A percentile compares a stretch with the other conserved stretches of the same genome.
phyloP scores from a whole-genome alignment of 2,797 vertebrate genomes.

The Leuciscus waleckii region DNA sequence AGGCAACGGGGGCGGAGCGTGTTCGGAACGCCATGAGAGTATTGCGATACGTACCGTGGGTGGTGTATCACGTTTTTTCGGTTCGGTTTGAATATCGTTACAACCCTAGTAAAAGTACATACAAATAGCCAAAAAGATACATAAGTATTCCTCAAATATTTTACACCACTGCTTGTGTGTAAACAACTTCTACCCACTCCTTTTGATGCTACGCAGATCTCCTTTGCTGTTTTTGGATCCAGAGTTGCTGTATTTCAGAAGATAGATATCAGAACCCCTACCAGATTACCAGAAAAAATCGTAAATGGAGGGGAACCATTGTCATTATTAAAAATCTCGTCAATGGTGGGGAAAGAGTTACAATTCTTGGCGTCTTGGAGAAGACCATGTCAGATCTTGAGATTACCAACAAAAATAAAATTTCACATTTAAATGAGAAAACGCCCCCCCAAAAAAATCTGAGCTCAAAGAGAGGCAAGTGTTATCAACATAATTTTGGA shows the following conservation, averaged over 20 bases:
- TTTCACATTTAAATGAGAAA: neutral
- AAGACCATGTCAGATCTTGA: neutral
- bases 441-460: no score
- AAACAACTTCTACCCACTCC: neutral
- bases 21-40: no score
- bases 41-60: no score
- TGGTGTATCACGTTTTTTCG: no score
- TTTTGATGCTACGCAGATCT: neutral
- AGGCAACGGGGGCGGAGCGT: no score
- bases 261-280: neutral
- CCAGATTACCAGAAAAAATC: neutral
- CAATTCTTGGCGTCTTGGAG: neutral
- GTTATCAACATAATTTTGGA: slow-evolving; percentile 39
- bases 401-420: neutral
- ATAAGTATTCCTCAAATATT: neutral
- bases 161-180: neutral
- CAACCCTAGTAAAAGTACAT: no score
- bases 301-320: neutral
- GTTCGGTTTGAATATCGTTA: no score
- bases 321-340: neutral
- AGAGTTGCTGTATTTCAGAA: neutral
- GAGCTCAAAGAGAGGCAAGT: slow-evolving; percentile 2
- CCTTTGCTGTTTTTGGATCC: no score
- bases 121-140: neutral
- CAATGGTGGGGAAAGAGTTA: neutral